Evolutionary conservation across 2,888 invertebrate genomes (phyloP), one percentile per base, ranked within the genome.

Genomic region (Tetanocera ferruginea): DNA sequence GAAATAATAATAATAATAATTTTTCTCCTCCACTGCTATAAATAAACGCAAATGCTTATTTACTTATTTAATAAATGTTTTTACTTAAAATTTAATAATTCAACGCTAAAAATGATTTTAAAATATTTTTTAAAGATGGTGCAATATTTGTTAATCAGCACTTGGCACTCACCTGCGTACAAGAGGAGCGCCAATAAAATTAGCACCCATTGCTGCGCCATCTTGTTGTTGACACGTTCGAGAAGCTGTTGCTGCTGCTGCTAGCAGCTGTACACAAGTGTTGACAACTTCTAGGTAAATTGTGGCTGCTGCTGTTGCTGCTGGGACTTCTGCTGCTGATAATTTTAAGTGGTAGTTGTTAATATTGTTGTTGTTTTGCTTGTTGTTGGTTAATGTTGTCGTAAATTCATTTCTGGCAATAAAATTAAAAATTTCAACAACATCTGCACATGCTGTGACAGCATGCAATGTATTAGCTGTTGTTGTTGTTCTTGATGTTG

Each of bases 181-280:
- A 81, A 62, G 76, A 82, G 81, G 66, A 83, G 80, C 78, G 80
- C 79, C 80, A 80, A 81, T 81, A 82, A 80, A 81, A 82, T 83
- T 69, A 81, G 80, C 82, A 84, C 79, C 82, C 82, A 81, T 80
- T 81, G 80, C 11, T 66, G 66, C 34, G 64, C 37, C 77, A 64
- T 64, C 51, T 60, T 43, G 57, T 57, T 76, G 57, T 66, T 51
- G 62, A 1, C 17, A 28, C 19, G 37, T 25, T 37, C 14, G 51
- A 14, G 34, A 62, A 28, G 71, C 52, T 71, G 52, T 5, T 31
- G 67, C 34, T 70, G 25, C 64, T 43, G 69, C 57, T 66, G 31
- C 75, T 55, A 23, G 23, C 55, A 23, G 25, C 60, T 60, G 60
- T 25, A n/a, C 67, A 55, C 75, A 67, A 76, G 67, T 76, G 67